Evolutionary conservation across 2,797 vertebrate genomes (phyloP).

Genomic region (Clamator glandarius): DNA sequence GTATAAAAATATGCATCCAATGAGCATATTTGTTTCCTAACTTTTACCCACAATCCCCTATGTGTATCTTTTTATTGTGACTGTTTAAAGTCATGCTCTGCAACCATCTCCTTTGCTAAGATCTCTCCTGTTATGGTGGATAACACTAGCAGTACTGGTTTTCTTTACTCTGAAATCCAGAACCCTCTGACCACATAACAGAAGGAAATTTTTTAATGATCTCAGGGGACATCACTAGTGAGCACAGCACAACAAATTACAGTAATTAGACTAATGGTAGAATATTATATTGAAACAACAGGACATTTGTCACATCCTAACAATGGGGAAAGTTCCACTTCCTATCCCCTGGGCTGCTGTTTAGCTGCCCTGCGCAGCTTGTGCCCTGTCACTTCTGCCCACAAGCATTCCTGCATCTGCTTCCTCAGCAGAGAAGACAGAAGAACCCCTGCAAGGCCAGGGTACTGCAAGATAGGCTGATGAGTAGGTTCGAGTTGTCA

Average conservation of each 20-base stretch:
- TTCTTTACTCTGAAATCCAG: not conserved
- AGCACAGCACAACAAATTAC: conserved; percentile 4
- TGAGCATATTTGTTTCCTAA: not conserved
- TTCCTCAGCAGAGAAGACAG: not conserved
- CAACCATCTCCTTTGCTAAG: not conserved
- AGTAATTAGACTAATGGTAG: conserved; percentile 13
- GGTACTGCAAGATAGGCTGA: not conserved
- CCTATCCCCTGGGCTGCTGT: not conserved
- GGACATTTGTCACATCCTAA: conserved; percentile 6
- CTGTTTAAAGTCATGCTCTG: not conserved
- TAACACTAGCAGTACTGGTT: not conserved
- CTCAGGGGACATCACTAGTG: not conserved
- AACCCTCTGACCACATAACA: not conserved
- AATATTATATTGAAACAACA: conserved; percentile 27
- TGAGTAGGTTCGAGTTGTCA: not conserved
- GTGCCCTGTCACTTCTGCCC: not conserved
- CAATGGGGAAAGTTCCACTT: not conserved
- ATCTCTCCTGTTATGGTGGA: not conserved
- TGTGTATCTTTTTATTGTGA: not conserved
- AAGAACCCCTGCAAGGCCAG: not conserved
- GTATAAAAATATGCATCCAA: not conserved
- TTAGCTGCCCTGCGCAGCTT: not conserved
- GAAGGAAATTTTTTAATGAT: not conserved
- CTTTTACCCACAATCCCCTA: not conserved
- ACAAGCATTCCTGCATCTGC: not conserved